These are phyloP conservation scores for Tetrax tetrax DNA, from an alignment of 2,113 vertebrate genomes.

Conservation along the genomic window DNA sequence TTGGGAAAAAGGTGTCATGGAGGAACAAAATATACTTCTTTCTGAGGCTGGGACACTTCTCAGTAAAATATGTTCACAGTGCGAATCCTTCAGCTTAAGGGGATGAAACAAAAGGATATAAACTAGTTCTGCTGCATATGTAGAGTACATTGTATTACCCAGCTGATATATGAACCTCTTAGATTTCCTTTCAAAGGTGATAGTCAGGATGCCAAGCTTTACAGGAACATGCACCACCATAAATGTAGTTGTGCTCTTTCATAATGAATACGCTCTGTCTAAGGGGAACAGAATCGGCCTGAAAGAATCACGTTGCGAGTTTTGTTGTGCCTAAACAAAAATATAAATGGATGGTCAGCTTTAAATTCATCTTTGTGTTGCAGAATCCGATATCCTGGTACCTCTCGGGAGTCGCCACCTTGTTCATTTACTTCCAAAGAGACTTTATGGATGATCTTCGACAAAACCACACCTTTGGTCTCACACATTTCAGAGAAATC, in stretches of 20 bases:
- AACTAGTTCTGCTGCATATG: conserved; percentile 32
- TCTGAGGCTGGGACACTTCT: background rate
- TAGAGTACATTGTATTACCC: conserved; percentile 5
- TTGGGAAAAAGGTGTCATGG: background rate
- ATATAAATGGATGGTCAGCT: conserved; percentile 80
- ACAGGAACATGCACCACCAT: background rate
- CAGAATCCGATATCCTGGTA: conserved; percentile 78
- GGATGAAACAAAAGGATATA: background rate
- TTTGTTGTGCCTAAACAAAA: conserved; percentile 81
- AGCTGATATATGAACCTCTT: conserved; percentile 10
- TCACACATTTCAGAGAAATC: conserved; percentile 84
- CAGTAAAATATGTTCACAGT: background rate
- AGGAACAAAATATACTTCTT: background rate
- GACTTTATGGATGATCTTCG: conserved; percentile 75
- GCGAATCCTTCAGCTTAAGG: conserved; percentile 13
- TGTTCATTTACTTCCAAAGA: conserved; percentile 79
- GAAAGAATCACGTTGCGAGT: conserved; percentile 77
- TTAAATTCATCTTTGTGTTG: conserved; percentile 83
- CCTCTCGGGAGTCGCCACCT: conserved; percentile 76
- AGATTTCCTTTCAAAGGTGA: conserved; percentile 28
- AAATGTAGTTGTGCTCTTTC: conserved; percentile 1
- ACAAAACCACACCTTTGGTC: conserved; percentile 75
- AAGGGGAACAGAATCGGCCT: conserved; percentile 80
- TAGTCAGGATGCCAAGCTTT: conserved; percentile 27
- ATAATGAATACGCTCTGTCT: background rate